Conservation (phyloP, 2,888 invertebrate genomes). For the Synanthedon formicaeformis region DNA sequence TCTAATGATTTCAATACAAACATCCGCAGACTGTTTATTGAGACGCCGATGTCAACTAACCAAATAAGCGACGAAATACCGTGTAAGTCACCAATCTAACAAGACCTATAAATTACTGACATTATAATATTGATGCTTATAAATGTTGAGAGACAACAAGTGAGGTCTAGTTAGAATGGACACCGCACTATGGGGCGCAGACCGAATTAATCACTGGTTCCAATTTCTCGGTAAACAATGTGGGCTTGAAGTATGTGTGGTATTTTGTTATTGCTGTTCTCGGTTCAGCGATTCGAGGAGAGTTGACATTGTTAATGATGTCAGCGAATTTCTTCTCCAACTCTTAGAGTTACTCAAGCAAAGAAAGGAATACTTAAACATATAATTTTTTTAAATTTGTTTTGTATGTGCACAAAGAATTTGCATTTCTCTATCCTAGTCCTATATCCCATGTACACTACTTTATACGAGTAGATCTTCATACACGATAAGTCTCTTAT, state of each 20-base stretch:
- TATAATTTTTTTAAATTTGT: too few relatives aligned
- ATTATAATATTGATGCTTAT: not conserved
- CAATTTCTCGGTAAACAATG: conserved; percentile 63
- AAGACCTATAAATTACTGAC: not conserved
- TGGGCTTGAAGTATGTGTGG: conserved; percentile 1
- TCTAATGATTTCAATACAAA: not conserved
- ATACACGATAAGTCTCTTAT: too few relatives aligned
- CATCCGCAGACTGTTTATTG: conserved; percentile 34
- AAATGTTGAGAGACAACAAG: not conserved
- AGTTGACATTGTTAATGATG: too few relatives aligned
- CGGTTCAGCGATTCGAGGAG: too few relatives aligned
- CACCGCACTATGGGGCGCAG: conserved; percentile 22
- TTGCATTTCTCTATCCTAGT: too few relatives aligned
- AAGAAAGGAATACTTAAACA: too few relatives aligned
- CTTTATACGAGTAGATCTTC: too few relatives aligned
- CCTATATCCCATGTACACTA: too few relatives aligned
- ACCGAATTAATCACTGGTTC: conserved; percentile 62
- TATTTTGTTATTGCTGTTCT: not conserved
- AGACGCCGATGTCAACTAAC: conserved; percentile 50
- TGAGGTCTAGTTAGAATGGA: conserved; percentile 20
- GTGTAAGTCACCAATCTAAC: conserved; percentile 1
- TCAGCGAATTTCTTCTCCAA: too few relatives aligned
- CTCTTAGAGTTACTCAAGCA: too few relatives aligned
- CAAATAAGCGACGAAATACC: conserved; percentile 47
- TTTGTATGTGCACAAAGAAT: too few relatives aligned